phyloP scores from a whole-genome alignment of 2,888 invertebrate species.

The Lissocephala sabroskyi region DNA sequence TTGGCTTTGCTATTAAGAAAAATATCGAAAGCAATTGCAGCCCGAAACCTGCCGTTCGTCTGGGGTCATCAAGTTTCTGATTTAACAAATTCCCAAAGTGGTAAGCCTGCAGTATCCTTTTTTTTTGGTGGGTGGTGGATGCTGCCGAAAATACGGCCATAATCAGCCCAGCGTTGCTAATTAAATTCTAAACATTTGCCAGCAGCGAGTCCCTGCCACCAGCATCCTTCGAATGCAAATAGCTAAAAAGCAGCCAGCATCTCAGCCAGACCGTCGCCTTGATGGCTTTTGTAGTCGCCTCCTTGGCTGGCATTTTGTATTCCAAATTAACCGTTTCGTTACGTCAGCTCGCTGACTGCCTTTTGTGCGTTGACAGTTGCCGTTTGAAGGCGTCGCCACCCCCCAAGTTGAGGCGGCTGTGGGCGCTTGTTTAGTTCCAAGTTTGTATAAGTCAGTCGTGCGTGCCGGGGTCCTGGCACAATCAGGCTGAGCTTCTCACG shows the following conservation, averaged over 20 bases:
- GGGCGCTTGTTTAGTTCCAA: constrained; percentile 53
- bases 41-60: too few species aligned
- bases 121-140: too few species aligned
- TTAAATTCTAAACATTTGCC: constrained; percentile 61
- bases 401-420: constrained; percentile 7
- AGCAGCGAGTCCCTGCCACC: constrained; percentile 20
- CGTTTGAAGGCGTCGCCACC: constrained; percentile 9
- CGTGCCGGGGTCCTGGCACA: constrained; percentile 57
- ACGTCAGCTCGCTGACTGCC: constrained; percentile 44
- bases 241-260: constrained; percentile 5
- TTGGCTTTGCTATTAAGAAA: too few species aligned
- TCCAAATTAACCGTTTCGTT: constrained; percentile 66
- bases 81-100: too few species aligned
- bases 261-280: constrained; percentile 30
- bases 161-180: constrained; percentile 56
- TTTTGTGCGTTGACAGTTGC: constrained; percentile 52
- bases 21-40: too few species aligned
- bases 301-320: constrained; percentile 24
- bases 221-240: background rate
- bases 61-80: too few species aligned
- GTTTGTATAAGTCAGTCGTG: constrained; percentile 69
- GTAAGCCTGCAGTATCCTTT: too few species aligned
- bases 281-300: constrained; percentile 47
- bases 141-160: constrained; percentile 32
- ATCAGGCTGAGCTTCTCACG: constrained; percentile 35